A percentile compares a stretch with the other conserved stretches of the same genome.
Evolutionary conservation across 2,113 vertebrate species (phyloP).

Genomic region (Aspiorhynchus laticeps): DNA sequence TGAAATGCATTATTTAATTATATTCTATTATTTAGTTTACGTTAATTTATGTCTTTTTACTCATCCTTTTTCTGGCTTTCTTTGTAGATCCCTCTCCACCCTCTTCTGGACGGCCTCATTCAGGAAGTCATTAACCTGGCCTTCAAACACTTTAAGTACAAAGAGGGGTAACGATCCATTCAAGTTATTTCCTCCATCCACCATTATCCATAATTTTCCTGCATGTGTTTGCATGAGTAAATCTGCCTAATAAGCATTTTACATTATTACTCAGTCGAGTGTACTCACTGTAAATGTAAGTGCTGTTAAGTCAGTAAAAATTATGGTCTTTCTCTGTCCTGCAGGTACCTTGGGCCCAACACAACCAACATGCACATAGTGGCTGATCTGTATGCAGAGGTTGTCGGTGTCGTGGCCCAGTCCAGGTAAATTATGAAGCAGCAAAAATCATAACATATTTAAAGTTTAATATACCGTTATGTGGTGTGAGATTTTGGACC

Average conservation of each 20-base stretch:
- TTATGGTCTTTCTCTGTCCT: conserved; percentile 1
- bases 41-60: neutral
- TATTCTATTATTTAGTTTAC: neutral
- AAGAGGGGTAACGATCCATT: conserved; percentile 88
- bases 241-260: neutral
- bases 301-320: neutral
- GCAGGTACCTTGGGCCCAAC: conserved; percentile 96
- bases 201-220: neutral
- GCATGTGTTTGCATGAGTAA: neutral
- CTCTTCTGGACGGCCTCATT: conserved; percentile 94
- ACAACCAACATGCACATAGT: conserved; percentile 99
- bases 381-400: conserved; percentile 97
- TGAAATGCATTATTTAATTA: neutral
- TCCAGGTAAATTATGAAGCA: conserved; percentile 85
- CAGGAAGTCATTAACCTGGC: conserved; percentile 97
- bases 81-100: conserved; percentile 93
- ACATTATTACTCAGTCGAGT: neutral
- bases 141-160: conserved; percentile 99
- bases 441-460: neutral
- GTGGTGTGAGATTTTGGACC: neutral
- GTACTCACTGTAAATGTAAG: neutral
- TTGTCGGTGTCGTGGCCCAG: conserved; percentile 94
- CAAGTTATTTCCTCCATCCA: neutral
- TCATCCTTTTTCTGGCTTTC: neutral
- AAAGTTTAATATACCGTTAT: neutral